phyloP scores from a whole-genome alignment of 1,140 invertebrate genomes.

The Bombus sylvicola region DNA sequence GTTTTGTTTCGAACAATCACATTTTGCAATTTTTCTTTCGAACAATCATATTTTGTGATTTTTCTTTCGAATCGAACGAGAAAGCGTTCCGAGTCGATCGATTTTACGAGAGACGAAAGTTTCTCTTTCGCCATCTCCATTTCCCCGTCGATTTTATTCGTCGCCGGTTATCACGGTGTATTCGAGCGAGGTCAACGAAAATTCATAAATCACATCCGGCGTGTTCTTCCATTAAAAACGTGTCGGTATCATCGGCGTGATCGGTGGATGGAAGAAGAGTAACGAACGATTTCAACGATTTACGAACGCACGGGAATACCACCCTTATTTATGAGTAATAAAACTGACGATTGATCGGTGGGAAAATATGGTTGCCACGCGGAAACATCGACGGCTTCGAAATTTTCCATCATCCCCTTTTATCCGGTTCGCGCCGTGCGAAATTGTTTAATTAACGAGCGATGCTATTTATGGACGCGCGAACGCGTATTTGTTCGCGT shows the following conservation, averaged over 20 bases:
- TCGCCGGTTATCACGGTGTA: conserved; percentile 2
- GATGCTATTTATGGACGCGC: neutral
- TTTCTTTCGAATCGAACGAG: neutral
- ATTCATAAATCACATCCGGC: conserved; percentile 39
- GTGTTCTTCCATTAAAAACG: neutral
- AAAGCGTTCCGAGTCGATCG: neutral
- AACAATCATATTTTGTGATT: neutral
- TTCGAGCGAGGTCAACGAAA: conserved; percentile 24
- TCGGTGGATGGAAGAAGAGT: conserved; percentile 15
- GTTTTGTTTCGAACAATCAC: neutral
- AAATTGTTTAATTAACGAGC: conserved; percentile 22
- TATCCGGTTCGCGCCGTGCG: neutral
- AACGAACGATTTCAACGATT: conserved; percentile 10
- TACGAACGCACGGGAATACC: neutral
- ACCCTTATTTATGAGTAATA: conserved; percentile 10
- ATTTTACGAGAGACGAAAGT: neutral
- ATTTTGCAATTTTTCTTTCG: neutral
- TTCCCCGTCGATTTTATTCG: conserved; percentile 15
- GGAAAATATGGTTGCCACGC: conserved; percentile 1
- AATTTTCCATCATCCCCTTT: neutral
- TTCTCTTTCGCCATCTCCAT: neutral
- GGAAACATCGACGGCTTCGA: conserved; percentile 2
- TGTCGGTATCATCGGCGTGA: neutral
- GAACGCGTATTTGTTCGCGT: neutral
- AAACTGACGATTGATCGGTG: conserved; percentile 17